Evolutionary conservation across 1,140 invertebrate species (phyloP).

Genomic region (Leptinotarsa undecemlineata): DNA sequence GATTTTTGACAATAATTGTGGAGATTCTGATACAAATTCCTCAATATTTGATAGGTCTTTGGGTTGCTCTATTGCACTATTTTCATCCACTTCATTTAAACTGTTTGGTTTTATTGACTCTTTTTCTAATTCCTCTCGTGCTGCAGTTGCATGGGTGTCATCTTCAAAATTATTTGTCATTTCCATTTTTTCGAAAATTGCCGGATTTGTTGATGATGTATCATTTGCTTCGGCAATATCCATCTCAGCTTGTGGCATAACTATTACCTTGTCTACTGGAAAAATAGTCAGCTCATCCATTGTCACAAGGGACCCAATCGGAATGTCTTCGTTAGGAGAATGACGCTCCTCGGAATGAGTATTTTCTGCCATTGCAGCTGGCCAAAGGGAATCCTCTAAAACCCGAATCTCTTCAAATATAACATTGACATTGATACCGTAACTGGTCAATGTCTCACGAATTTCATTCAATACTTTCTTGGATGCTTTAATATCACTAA

Average conservation of each 20-base stretch:
- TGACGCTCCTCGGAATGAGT: slow-evolving; percentile 12
- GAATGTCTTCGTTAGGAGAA: neutral
- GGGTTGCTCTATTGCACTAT: too few relatives aligned
- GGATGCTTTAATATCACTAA: neutral
- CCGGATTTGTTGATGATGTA: neutral
- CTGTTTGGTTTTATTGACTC: too few relatives aligned
- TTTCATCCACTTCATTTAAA: too few relatives aligned
- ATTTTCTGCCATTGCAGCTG: slow-evolving; percentile 28
- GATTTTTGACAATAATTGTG: too few relatives aligned
- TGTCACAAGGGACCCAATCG: slow-evolving; percentile 1
- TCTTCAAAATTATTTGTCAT: neutral
- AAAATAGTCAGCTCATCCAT: neutral
- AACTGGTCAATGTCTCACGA: neutral
- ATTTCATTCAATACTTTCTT: neutral
- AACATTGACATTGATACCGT: slow-evolving; percentile 7
- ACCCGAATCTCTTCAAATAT: slow-evolving; percentile 27
- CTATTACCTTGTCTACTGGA: neutral
- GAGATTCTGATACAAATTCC: too few relatives aligned
- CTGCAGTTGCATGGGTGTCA: neutral
- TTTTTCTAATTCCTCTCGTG: too few relatives aligned
- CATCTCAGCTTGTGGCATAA: too few relatives aligned
- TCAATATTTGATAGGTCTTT: too few relatives aligned
- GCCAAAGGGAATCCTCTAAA: slow-evolving; percentile 45
- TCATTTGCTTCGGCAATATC: neutral
- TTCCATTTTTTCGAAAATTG: neutral